Evolutionary conservation across 2,888 invertebrate species (phyloP).

Genomic region (Cerastoderma edule): DNA sequence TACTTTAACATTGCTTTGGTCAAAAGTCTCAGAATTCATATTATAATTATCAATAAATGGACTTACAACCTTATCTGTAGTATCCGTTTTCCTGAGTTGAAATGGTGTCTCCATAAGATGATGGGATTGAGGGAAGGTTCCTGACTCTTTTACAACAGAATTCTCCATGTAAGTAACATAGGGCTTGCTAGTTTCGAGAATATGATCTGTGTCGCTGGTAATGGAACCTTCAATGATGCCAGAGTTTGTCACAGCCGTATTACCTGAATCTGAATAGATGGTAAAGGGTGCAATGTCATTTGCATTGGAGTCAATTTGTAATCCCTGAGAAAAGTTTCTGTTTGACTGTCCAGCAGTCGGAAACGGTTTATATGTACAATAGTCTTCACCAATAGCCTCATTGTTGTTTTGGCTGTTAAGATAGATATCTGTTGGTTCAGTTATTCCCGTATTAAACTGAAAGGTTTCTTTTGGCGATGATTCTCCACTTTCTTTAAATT

Average conservation of each 20-base stretch:
- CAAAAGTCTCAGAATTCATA: not conserved
- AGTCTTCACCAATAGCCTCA: not conserved
- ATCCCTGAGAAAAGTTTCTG: slow-evolving; percentile 2
- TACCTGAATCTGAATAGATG: slow-evolving; percentile 9
- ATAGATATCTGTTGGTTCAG: not conserved
- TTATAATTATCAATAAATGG: not conserved
- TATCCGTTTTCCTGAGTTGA: slow-evolving; percentile 8
- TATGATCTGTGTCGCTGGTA: not conserved
- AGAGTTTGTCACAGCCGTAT: not conserved
- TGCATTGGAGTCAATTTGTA: slow-evolving; percentile 11
- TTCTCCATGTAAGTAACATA: not conserved
- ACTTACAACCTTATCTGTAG: slow-evolving; percentile 13
- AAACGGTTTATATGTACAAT: not conserved
- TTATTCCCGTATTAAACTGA: not conserved
- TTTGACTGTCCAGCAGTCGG: slow-evolving; percentile 20
- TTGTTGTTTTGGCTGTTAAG: slow-evolving; percentile 12
- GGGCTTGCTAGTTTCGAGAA: not conserved
- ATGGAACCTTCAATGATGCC: not conserved
- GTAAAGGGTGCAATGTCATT: slow-evolving; percentile 2
- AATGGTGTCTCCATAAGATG: not conserved
- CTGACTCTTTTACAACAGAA: not conserved
- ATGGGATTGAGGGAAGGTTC: not conserved
- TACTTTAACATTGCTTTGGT: not conserved
- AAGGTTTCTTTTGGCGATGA: not conserved
- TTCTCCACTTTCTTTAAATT: not conserved